These are phyloP conservation scores for Ictalurus punctatus DNA, from an alignment of 2,113 vertebrate genomes.

Conservation along the genomic window DNA sequence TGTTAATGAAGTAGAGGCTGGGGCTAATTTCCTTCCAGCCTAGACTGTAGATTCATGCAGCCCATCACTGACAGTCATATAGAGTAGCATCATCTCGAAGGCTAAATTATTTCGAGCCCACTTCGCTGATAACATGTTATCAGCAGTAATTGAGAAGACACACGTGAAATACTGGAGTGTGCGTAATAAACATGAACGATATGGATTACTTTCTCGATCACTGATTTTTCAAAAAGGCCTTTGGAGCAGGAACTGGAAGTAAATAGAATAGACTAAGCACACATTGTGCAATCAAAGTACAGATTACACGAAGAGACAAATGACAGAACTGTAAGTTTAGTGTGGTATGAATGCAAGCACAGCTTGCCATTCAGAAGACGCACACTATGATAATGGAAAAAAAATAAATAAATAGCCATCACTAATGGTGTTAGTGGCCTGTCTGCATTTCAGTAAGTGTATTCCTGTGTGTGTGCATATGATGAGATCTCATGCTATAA, in stretches of 20 bases:
- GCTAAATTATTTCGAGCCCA: background rate
- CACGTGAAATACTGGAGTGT: background rate
- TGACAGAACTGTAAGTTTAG: background rate
- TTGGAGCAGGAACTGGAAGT: background rate
- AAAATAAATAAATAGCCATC: background rate
- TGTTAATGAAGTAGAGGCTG: background rate
- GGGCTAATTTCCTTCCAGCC: background rate
- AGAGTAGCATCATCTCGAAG: background rate
- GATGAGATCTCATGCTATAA: background rate
- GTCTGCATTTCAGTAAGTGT: slow-evolving; percentile 1
- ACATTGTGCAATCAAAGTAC: background rate
- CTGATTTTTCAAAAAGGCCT: background rate
- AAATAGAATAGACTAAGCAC: background rate
- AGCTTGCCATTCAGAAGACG: background rate
- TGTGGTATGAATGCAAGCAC: background rate
- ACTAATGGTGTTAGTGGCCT: background rate
- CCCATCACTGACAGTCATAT: background rate
- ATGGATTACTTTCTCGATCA: background rate
- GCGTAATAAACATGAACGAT: background rate
- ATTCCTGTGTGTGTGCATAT: background rate
- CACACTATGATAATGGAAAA: background rate
- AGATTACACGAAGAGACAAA: background rate
- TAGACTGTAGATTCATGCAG: background rate
- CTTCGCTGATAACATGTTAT: background rate
- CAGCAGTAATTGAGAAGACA: background rate